These are phyloP conservation scores for Chrysogorgia sp. DNA, from an alignment of 92 coral and sea anemone genomes.

Conservation along the genomic window DNA sequence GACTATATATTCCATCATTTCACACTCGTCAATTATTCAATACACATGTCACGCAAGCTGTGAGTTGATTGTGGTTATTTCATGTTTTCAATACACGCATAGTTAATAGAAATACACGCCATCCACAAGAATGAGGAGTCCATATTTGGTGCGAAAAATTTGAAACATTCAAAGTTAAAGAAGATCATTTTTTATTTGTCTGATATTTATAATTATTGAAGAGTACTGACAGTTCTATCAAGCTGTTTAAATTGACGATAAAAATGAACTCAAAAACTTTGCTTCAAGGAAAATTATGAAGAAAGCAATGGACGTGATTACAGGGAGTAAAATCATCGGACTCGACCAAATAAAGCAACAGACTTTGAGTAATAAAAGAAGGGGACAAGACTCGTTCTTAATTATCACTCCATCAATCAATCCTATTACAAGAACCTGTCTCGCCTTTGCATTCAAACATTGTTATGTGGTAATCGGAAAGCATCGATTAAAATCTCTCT, in stretches of 20 bases:
- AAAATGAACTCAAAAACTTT: not conserved
- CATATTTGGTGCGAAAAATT: too few species aligned
- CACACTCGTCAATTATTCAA: too few species aligned
- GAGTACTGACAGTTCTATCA: constrained; percentile 5
- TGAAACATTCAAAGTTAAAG: constrained; percentile 45
- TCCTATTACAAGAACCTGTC: constrained; percentile 20
- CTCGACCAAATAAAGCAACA: constrained; percentile 14
- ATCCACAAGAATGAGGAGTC: too few species aligned
- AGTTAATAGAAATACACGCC: too few species aligned
- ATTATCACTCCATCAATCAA: constrained; percentile 45
- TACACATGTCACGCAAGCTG: too few species aligned
- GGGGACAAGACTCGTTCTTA: not conserved
- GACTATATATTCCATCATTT: too few species aligned
- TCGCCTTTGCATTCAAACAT: constrained; percentile 13
- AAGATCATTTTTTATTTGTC: constrained; percentile 16
- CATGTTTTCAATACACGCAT: too few species aligned
- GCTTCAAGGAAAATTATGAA: not conserved
- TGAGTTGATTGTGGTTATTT: too few species aligned
- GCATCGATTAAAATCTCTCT: not conserved
- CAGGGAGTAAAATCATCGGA: not conserved
- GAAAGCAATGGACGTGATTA: constrained; percentile 7
- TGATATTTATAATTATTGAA: not conserved
- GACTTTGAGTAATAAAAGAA: not conserved
- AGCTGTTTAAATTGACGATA: too few species aligned
- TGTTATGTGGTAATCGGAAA: not conserved